Percentiles rank a stretch among this genome's conserved stretches.
Evolutionary conservation across 2,113 vertebrate genomes (phyloP).

Genomic region (Rostratula benghalensis): DNA sequence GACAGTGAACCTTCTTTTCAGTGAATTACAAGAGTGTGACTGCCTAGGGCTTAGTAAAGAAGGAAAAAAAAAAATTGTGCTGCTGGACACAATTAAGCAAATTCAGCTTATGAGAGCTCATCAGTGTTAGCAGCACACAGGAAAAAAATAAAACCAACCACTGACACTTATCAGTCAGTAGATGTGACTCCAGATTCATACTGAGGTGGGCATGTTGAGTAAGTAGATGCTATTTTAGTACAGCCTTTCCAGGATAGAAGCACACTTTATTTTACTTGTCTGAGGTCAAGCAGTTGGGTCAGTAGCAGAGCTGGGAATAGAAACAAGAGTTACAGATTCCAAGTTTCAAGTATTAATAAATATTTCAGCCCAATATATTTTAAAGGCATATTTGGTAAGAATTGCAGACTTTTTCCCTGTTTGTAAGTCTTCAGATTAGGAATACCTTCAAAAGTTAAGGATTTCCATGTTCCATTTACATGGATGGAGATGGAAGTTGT

Average conservation of each 20-base stretch:
- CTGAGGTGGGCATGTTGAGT: constrained; percentile 2
- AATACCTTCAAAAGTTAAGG: neutral
- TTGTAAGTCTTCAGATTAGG: neutral
- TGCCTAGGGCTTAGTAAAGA: neutral
- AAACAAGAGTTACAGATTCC: constrained; percentile 8
- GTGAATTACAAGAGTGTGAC: neutral
- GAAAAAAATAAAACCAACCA: neutral
- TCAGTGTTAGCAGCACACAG: neutral
- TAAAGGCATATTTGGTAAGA: constrained; percentile 46
- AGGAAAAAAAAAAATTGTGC: neutral
- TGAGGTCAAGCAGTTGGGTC: constrained; percentile 24
- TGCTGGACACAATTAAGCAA: neutral
- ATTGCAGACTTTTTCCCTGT: neutral
- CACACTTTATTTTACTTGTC: constrained; percentile 5
- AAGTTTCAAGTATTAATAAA: constrained; percentile 58
- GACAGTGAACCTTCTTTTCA: neutral
- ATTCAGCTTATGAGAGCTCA: neutral
- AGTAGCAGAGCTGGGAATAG: constrained; percentile 5
- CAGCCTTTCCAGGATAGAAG: constrained; percentile 36
- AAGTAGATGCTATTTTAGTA: constrained; percentile 36
- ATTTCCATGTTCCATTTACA: neutral
- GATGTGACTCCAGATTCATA: neutral
- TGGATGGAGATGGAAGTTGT: neutral
- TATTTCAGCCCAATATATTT: constrained; percentile 36
- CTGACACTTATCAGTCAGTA: neutral